Percentiles rank a stretch among this genome's conserved stretches.
Conservation (phyloP, 2,113 vertebrate genomes). For the Festucalex cinctus region DNA sequence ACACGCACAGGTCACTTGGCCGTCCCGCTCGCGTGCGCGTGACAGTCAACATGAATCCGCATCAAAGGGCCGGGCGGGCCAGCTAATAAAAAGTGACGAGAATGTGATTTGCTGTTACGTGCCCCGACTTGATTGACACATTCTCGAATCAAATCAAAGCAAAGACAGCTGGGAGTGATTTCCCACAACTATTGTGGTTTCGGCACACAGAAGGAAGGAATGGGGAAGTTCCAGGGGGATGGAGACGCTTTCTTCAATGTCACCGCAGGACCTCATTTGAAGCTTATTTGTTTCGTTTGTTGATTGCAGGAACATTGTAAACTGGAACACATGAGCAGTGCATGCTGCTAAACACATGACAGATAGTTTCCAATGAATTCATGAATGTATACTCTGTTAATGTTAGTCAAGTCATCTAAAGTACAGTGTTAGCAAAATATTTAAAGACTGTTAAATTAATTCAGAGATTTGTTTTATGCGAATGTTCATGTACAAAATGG, state of each 20-base stretch:
- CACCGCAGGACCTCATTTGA: constrained; percentile 32
- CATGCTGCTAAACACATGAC: background rate
- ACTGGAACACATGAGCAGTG: background rate
- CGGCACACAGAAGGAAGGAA: constrained; percentile 40
- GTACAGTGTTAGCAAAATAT: no score
- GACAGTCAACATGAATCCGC: constrained; percentile 50
- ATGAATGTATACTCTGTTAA: background rate
- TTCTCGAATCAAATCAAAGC: constrained; percentile 71
- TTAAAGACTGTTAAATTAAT: no score
- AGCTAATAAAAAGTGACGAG: constrained; percentile 58
- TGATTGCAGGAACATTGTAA: constrained; percentile 1
- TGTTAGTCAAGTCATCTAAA: no score
- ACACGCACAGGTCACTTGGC: constrained; percentile 50
- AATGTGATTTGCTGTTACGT: constrained; percentile 57
- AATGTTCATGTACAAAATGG: no score
- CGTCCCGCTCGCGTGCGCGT: constrained; percentile 23
- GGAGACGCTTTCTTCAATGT: constrained; percentile 30
- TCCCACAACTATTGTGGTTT: constrained; percentile 63
- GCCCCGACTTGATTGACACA: constrained; percentile 61
- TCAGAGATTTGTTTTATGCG: no score
- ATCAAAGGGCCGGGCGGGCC: constrained; percentile 35
- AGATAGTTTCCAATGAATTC: background rate
- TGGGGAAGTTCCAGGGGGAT: constrained; percentile 37
- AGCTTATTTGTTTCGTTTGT: constrained; percentile 47
- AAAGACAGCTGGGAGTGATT: constrained; percentile 69